Conservation (phyloP, 2,888 invertebrate species). For the Dolichomitus sp. region DNA sequence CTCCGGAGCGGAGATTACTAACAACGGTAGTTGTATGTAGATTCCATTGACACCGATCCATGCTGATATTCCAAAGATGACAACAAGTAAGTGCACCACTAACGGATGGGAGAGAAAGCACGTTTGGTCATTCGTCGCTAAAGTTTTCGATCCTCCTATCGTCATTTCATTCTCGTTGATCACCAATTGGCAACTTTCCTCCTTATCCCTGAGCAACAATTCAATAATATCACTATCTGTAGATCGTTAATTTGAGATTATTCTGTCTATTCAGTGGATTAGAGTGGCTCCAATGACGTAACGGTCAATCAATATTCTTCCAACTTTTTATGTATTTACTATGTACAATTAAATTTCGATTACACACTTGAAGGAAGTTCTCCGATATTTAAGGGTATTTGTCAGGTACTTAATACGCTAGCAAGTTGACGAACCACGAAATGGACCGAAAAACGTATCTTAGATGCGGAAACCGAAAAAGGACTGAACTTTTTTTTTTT, state of each 20-base stretch:
- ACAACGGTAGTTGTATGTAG: constrained; percentile 94
- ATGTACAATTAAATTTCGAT: not conserved
- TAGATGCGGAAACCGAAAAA: no score
- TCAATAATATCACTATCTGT: not conserved
- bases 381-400: not conserved
- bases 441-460: no score
- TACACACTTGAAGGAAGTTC: not conserved
- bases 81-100: constrained; percentile 90
- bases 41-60: constrained; percentile 96
- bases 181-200: constrained; percentile 27
- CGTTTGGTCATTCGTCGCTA: not conserved
- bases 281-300: not conserved
- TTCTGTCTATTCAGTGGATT: not conserved
- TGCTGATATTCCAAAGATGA: constrained; percentile 92
- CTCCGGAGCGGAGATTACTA: constrained; percentile 93
- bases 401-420: no score
- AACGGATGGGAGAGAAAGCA: constrained; percentile 36
- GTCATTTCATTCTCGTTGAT: constrained; percentile 39
- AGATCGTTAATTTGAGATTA: not conserved
- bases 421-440: no score
- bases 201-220: constrained; percentile 45
- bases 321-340: not conserved
- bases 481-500: no score
- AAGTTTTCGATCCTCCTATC: constrained; percentile 28
- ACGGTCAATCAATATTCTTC: not conserved